Conservation (phyloP, 2,888 invertebrate species). For the Unio delphinus region DNA sequence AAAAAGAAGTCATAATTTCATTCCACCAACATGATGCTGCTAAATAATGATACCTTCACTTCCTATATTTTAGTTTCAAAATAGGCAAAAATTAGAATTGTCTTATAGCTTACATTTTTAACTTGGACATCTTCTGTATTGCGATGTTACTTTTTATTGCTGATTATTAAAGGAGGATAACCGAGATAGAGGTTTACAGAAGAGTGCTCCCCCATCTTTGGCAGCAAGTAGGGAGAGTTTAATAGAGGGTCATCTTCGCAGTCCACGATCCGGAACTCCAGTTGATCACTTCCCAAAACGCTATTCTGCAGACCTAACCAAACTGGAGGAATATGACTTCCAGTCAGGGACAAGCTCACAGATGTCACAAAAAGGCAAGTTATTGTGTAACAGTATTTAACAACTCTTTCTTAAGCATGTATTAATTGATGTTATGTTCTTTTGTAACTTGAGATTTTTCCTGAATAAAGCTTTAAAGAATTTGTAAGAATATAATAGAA, state of each 20-base stretch:
- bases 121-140: neutral
- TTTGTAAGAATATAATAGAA: too few species aligned
- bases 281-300: constrained; percentile 55
- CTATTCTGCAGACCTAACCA: constrained; percentile 65
- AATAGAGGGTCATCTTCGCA: constrained; percentile 37
- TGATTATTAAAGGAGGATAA: constrained; percentile 24
- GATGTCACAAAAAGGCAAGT: too few species aligned
- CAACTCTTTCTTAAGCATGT: too few species aligned
- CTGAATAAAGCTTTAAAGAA: too few species aligned
- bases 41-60: too few species aligned
- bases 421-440: too few species aligned
- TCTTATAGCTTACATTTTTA: neutral
- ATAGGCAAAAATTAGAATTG: too few species aligned
- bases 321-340: constrained; percentile 57
- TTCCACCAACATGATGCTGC: too few species aligned
- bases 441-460: too few species aligned
- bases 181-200: constrained; percentile 27
- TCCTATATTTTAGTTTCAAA: too few species aligned
- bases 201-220: constrained; percentile 69
- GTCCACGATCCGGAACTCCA: constrained; percentile 61
- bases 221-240: constrained; percentile 67
- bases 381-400: too few species aligned
- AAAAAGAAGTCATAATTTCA: too few species aligned
- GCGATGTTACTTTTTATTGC: neutral
- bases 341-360: constrained; percentile 21